A percentile compares a stretch with the other conserved stretches of the same genome.
These are phyloP conservation scores for Neoaliturus tenellus DNA, from an alignment of 2,888 invertebrate genomes.

Conservation along the genomic window DNA sequence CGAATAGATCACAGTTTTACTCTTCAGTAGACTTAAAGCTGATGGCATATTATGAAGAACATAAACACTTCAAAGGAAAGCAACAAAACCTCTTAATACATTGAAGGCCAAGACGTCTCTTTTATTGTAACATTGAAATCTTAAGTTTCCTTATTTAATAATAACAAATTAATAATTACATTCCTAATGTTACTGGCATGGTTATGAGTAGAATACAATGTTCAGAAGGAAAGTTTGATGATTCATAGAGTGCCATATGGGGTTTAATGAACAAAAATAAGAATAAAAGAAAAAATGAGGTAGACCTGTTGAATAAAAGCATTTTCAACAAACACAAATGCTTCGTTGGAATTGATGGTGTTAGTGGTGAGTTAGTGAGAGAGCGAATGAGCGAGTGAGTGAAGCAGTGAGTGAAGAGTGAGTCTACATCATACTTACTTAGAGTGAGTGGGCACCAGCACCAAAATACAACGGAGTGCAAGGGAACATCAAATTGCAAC, in stretches of 20 bases:
- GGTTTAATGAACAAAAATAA: neutral
- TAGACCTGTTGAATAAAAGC: neutral
- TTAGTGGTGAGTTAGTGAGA: constrained; percentile 30
- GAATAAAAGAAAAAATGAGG: neutral
- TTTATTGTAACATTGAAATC: too few species aligned
- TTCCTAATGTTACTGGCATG: too few species aligned
- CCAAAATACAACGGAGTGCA: constrained; percentile 49
- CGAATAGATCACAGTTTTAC: too few species aligned
- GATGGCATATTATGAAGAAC: too few species aligned
- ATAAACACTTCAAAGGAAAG: too few species aligned
- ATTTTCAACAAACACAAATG: neutral
- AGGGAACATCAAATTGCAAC: constrained; percentile 55
- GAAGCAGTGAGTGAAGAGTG: constrained; percentile 24
- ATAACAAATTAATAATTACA: too few species aligned
- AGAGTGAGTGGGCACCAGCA: constrained; percentile 46
- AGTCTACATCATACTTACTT: constrained; percentile 48
- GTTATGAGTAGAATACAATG: too few species aligned
- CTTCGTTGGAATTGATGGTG: neutral
- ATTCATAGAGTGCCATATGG: neutral
- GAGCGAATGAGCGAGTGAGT: constrained; percentile 46
- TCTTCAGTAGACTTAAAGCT: too few species aligned
- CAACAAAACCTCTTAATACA: too few species aligned
- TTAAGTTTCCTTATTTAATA: too few species aligned
- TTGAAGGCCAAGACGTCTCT: too few species aligned
- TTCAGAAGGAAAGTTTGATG: too few species aligned